Evolutionary conservation across 2,797 vertebrate species (phyloP), one percentile per base, ranked within the genome.

Genomic region (Cuniculus paca): DNA sequence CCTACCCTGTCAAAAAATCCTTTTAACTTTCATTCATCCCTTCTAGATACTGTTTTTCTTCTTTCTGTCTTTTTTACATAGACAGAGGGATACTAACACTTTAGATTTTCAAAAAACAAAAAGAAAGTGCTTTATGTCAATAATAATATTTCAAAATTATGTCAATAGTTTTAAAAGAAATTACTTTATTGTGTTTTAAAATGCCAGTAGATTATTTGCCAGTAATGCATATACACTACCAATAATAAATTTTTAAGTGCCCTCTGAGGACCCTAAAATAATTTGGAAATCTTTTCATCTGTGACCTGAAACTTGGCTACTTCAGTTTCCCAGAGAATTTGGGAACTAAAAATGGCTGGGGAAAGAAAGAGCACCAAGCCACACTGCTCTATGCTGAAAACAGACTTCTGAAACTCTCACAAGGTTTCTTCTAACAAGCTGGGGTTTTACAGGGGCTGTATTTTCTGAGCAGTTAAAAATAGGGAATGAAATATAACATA

Each of bases 391-490:
- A 5, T 75, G 95, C 60, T 87, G 61, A 86, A 50, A n/a, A 14
- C 56, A 28, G 56, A 13, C 31, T 96, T 11, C 10, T 60, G 56
- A 95, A 95, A 63, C 20, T 97, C 52, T 45, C 54, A 34, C 26
- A 42, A 77, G 1, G 0, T 89, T 94, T 56, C 82, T 97, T 96
- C 16, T 3, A 89, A 65, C 6, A 78, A 22, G 56, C 79, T 96
- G 63, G 60, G 17, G 28, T 77, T 80, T 79, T 56, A 54, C n/a
- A 93, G 74, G 65, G 95, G 14, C 48, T 48, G 31, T 65, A 39
- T 95, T 97, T 92, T 58, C n/a, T 84, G 65, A 95, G 34, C 10
- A 34, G 48, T 74, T 96, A 86, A 92, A 97, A 96, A 92, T 60
- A 95, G 81, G 70, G 87, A 77, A 94, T 88, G 65, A 97, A 95